Conservation (phyloP, 2,113 vertebrate species). For the Maccullochella peelii region DNA sequence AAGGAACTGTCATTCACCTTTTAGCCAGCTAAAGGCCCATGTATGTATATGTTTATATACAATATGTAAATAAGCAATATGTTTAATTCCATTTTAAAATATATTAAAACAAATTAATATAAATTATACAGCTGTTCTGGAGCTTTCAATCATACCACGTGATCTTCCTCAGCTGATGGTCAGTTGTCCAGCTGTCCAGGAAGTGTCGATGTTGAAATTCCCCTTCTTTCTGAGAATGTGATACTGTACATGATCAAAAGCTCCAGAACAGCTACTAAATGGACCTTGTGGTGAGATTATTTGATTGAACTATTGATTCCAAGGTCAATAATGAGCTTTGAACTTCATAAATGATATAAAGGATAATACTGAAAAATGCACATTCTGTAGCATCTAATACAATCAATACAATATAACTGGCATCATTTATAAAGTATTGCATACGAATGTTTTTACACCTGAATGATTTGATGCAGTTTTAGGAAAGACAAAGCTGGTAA, state of each 20-base stretch:
- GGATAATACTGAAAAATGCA: not conserved
- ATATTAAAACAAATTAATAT: not conserved
- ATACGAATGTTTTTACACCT: not conserved
- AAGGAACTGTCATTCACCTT: constrained; percentile 28
- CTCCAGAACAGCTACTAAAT: not conserved
- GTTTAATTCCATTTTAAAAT: no score
- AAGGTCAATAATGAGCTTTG: not conserved
- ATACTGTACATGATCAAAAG: not conserved
- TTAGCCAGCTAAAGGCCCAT: not conserved
- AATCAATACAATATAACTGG: not conserved
- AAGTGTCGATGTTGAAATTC: not conserved
- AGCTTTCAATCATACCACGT: not conserved
- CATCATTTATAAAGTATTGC: not conserved
- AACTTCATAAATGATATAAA: not conserved
- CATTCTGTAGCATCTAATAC: not conserved
- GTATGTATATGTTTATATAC: no score
- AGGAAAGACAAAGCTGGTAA: not conserved
- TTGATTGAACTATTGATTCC: not conserved
- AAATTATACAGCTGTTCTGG: not conserved
- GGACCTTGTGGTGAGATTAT: not conserved
- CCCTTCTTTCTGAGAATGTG: not conserved
- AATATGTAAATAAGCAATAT: no score
- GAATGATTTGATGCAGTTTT: not conserved
- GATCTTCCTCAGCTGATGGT: not conserved
- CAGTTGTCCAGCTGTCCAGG: not conserved